A percentile compares a stretch with the other conserved stretches of the same genome.
Conservation (phyloP, 2,113 vertebrate species). For the Pitta sordida region DNA sequence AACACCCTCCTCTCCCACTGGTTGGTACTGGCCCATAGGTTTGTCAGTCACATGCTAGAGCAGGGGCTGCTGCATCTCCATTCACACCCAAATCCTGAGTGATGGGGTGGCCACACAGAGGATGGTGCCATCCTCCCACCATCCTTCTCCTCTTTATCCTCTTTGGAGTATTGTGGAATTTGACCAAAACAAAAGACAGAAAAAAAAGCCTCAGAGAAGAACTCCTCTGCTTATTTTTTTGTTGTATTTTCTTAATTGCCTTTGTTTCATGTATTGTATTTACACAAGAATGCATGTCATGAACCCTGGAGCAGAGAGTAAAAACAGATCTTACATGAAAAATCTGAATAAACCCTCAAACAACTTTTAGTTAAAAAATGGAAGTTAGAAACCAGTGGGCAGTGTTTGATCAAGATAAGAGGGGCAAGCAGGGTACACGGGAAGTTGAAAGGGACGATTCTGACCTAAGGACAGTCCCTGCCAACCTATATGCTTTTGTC, state of each 20-base stretch:
- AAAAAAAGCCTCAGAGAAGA: neutral
- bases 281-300: neutral
- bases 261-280: neutral
- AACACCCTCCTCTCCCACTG: neutral
- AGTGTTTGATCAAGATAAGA: neutral
- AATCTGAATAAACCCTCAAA: neutral
- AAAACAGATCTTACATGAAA: neutral
- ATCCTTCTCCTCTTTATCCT: neutral
- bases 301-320: fast-evolving
- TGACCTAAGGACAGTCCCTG: neutral
- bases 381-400: neutral
- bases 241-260: neutral
- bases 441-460: neutral
- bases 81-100: neutral
- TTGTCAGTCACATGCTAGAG: fast-evolving
- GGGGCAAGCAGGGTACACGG: neutral
- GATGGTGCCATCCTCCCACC: neutral
- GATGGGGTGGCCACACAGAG: neutral
- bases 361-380: neutral
- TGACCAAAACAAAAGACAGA: neutral
- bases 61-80: neutral
- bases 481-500: neutral
- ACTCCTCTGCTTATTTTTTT: neutral
- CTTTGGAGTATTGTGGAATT: neutral
- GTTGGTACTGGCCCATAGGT: neutral